These are phyloP conservation scores for Ennomos fuscantarius DNA, from an alignment of 2,888 invertebrate species.

Conservation along the genomic window DNA sequence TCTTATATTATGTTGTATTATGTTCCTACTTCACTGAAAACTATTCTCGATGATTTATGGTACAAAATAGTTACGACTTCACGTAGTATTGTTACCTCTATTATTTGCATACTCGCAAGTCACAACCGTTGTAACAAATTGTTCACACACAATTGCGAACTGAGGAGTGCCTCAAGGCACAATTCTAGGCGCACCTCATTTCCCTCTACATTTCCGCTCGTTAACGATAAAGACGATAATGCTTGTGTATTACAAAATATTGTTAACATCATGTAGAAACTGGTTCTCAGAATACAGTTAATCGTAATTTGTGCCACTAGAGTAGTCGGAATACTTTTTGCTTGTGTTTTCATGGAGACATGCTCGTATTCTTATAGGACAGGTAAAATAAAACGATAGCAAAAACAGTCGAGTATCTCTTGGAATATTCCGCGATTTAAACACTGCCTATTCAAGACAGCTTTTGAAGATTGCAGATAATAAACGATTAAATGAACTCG, in stretches of 20 bases:
- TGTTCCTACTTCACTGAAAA: constrained; percentile 25
- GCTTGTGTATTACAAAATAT: constrained; percentile 70
- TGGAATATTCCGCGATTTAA: constrained; percentile 58
- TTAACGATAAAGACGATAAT: constrained; percentile 73
- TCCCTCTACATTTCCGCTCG: constrained; percentile 70
- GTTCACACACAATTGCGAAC: constrained; percentile 51
- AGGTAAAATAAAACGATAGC: constrained; percentile 48
- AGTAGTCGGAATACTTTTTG: constrained; percentile 54
- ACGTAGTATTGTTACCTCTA: constrained; percentile 35
- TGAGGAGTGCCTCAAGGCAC: constrained; percentile 62
- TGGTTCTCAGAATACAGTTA: constrained; percentile 71
- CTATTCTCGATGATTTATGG: constrained; percentile 34
- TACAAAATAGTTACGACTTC: constrained; percentile 41
- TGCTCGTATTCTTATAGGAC: constrained; percentile 40
- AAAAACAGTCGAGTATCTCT: constrained; percentile 47
- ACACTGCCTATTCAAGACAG: constrained; percentile 37
- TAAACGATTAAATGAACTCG: constrained; percentile 52
- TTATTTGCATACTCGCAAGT: constrained; percentile 46
- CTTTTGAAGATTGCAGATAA: constrained; percentile 50
- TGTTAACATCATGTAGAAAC: constrained; percentile 65
- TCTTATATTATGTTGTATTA: constrained; percentile 17
- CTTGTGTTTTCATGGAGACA: constrained; percentile 42
- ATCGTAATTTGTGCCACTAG: constrained; percentile 68
- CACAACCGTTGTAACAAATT: constrained; percentile 45
- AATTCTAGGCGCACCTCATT: constrained; percentile 62